Evolutionary conservation across 2,113 vertebrate species (phyloP), one percentile per base, ranked within the genome.

Genomic region (Baryphthengus martii): DNA sequence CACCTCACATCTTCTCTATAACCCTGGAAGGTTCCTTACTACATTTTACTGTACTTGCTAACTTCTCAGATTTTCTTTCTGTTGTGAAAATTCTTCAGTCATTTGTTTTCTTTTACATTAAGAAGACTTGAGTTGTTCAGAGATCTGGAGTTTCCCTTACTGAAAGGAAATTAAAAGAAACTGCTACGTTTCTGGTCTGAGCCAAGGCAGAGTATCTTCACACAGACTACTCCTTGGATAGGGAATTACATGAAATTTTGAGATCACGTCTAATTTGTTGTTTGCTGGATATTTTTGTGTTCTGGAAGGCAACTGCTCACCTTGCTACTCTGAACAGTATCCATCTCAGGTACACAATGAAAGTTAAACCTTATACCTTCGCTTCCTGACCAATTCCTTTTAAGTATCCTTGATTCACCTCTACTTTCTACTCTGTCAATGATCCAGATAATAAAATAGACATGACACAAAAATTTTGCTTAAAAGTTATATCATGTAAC

Each of bases 281-380:
- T 50, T 56, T 71, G 11, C 35, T 55, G 23, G 28, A 72, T 2
- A 25, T 35, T 61, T 88, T 63, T 13, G 8, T n/a, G 7, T 59
- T 79, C 53, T 79, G 35, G 35, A 61, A 74, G 39, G n/a, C 14
- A 84, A 28, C 7, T 33, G 5, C 29, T 86, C 18, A n/a, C 55
- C 11, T 71, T 67, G 8, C 8, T 74, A 26, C 9, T 44, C 21
- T 63, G 23, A 33, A 31, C 13, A 49, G 3, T 7, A 17, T 88
- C 25, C 6, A 9, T 71, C 31, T 71, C 25, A 71, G 67, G 28
- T 17, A 63, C 17, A 45, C 0, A 0, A n/a, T 37, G 15, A 55
- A 50, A 90, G 20, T 20, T 71, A 21, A 52, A 61, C 45, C 17
- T 63, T 67, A 45, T 11, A 7, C 53, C 8, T 50, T 74, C 11